Conservation (phyloP, 2,113 vertebrate species). For the Corydoras sp. region DNA sequence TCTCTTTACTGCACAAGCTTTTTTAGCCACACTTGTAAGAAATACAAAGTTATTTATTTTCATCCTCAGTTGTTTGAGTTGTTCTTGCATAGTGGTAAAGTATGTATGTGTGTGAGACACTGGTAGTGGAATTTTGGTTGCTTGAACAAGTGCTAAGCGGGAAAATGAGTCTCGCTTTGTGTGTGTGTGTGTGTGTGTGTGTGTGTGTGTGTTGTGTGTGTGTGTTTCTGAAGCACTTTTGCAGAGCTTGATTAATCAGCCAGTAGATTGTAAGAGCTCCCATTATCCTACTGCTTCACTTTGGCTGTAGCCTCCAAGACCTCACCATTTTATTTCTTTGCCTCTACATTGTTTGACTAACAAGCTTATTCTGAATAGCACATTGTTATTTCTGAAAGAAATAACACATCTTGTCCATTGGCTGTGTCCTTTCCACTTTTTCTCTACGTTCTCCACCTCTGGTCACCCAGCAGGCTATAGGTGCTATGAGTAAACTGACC, state of each 20-base stretch:
- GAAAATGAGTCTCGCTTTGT: conserved; percentile 9
- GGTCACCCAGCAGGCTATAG: conserved; percentile 9
- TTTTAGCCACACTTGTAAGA: conserved; percentile 10
- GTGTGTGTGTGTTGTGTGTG: conserved; percentile 12
- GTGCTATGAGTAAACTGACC: neutral
- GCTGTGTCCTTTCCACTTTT: neutral
- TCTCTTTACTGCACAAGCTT: neutral
- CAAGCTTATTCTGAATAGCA: conserved; percentile 50
- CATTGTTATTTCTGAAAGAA: conserved; percentile 43
- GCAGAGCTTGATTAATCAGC: conserved; percentile 48
- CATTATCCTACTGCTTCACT: conserved; percentile 42
- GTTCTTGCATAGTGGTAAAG: conserved; percentile 27
- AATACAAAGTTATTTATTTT: conserved; percentile 29
- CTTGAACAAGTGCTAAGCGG: conserved; percentile 25
- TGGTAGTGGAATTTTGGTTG: conserved; percentile 33
- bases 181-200: neutral
- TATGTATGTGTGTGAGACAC: conserved; percentile 23
- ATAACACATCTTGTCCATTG: conserved; percentile 32
- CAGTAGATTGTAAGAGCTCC: conserved; percentile 46
- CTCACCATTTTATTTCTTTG: conserved; percentile 41
- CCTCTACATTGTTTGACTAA: conserved; percentile 44
- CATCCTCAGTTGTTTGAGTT: conserved; percentile 33
- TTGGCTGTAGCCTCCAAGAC: conserved; percentile 40
- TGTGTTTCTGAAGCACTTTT: conserved; percentile 23
- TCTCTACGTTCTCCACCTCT: conserved; percentile 6